Conservation (phyloP, 2,797 vertebrate species). For the Gymnopithys bicolor region DNA sequence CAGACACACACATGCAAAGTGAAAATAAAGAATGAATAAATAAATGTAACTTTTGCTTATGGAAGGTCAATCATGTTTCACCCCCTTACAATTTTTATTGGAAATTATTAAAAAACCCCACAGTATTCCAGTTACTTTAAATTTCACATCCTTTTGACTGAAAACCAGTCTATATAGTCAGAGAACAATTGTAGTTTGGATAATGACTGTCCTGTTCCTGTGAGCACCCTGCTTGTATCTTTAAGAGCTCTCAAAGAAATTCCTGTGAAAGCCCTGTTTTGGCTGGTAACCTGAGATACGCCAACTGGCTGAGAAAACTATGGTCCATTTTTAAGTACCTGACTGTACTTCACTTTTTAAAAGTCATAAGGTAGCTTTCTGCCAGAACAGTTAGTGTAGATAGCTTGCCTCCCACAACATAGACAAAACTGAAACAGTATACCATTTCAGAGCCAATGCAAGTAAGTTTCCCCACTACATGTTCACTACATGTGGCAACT, state of each 20-base stretch:
- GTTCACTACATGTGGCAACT: rapidly evolving
- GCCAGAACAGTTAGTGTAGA: not conserved
- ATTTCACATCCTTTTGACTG: not conserved
- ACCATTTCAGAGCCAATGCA: not conserved
- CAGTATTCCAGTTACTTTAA: not conserved
- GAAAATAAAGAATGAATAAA: not conserved
- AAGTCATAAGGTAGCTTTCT: not conserved
- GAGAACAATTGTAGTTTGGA: not conserved
- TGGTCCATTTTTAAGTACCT: not conserved
- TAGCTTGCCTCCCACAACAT: not conserved
- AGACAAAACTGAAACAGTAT: not conserved
- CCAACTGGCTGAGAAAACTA: not conserved
- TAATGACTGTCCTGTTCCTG: not conserved
- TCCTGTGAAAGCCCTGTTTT: not conserved
- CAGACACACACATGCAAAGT: not conserved
- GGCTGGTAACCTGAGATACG: not conserved
- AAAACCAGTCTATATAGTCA: not conserved
- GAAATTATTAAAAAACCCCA: not conserved
- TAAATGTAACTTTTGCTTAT: not conserved
- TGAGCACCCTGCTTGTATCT: not conserved
- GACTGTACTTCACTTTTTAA: not conserved
- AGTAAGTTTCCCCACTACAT: not conserved
- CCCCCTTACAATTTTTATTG: not conserved
- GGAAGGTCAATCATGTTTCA: not conserved
- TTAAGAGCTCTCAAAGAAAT: not conserved